Conservation (phyloP, 2,797 vertebrate species). For the Eremophila alpestris region DNA sequence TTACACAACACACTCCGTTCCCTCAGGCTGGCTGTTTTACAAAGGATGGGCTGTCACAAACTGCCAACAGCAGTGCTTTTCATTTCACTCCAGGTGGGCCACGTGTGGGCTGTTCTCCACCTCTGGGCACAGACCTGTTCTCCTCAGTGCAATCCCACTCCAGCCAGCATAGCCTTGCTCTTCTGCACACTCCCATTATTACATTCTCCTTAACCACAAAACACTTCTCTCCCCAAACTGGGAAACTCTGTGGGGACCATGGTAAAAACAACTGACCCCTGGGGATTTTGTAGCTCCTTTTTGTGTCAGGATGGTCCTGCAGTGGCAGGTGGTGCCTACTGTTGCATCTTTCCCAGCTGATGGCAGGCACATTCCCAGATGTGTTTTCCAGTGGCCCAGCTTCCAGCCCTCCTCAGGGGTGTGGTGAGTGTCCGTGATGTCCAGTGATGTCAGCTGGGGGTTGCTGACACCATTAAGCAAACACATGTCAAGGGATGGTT, state of each 20-base stretch:
- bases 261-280: not conserved
- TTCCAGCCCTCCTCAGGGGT: not conserved
- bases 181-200: rapidly evolving
- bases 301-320: not conserved
- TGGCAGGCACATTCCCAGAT: not conserved
- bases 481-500: not conserved
- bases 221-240: rapidly evolving
- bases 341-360: not conserved
- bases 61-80: not conserved
- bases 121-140: not conserved
- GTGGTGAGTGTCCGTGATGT: rapidly evolving
- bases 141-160: not conserved
- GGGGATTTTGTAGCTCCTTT: not conserved
- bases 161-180: not conserved
- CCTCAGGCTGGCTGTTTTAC: not conserved
- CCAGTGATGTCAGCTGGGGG: not conserved
- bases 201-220: not conserved
- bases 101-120: not conserved
- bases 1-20: not conserved
- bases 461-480: not conserved
- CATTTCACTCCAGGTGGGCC: not conserved
- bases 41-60: not conserved
- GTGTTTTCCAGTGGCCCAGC: not conserved
- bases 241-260: not conserved
- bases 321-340: not conserved